Percentiles rank a stretch among this genome's conserved stretches.
Evolutionary conservation across 2,888 invertebrate genomes (phyloP).

Genomic region (Eupithecia inturbata): DNA sequence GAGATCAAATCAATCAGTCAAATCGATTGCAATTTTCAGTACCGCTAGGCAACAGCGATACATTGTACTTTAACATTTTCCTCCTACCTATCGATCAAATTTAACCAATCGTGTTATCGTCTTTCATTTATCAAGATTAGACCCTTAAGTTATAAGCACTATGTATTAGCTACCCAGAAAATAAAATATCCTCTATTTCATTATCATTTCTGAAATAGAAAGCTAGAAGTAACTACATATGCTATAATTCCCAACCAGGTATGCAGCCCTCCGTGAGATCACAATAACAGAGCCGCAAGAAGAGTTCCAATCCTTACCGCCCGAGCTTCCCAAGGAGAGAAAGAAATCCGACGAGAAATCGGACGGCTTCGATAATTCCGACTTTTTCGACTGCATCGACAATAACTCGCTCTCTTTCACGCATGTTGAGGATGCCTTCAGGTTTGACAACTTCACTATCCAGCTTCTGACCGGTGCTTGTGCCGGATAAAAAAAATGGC

Average conservation of each 20-base stretch:
- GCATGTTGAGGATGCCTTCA: slow-evolving; percentile 80
- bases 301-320: slow-evolving; percentile 79
- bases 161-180: too few relatives aligned
- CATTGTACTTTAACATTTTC: too few relatives aligned
- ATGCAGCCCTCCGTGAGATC: slow-evolving; percentile 91
- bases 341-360: slow-evolving; percentile 82
- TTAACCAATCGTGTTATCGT: too few relatives aligned
- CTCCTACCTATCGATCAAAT: too few relatives aligned
- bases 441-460: slow-evolving; percentile 37
- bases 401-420: slow-evolving; percentile 80
- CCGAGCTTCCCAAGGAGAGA: slow-evolving; percentile 77
- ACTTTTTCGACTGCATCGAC: slow-evolving; percentile 82
- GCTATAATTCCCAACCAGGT: slow-evolving; percentile 59
- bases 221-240: not conserved
- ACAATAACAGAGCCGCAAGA: slow-evolving; percentile 86
- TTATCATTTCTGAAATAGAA: not conserved
- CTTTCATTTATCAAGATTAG: too few relatives aligned
- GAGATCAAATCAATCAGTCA: too few relatives aligned
- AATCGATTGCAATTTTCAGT: too few relatives aligned
- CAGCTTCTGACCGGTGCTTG: not conserved
- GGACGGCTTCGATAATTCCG: slow-evolving; percentile 80
- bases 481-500: not conserved
- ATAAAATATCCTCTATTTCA: not conserved
- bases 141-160: too few relatives aligned
- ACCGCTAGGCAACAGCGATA: too few relatives aligned